Evolutionary conservation across 2,797 vertebrate species (phyloP).

Genomic region (Taeniopygia guttata): DNA sequence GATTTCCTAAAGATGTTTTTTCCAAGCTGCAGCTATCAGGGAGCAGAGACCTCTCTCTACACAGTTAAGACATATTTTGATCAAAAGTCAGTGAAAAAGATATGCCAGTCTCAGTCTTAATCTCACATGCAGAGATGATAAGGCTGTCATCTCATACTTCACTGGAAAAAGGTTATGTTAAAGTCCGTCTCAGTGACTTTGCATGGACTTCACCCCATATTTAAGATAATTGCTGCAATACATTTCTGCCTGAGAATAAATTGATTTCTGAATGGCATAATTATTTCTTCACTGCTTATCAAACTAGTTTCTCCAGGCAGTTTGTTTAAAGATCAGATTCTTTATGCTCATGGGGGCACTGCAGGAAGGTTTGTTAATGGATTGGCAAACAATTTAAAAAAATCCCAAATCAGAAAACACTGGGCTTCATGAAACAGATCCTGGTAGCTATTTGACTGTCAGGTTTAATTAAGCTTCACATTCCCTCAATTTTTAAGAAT

Average conservation of each 20-base stretch:
- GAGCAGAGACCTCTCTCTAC: background rate
- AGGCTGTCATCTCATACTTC: background rate
- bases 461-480: background rate
- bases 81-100: slow-evolving; percentile 22
- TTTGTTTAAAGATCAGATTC: slow-evolving; percentile 45
- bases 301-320: slow-evolving; percentile 34
- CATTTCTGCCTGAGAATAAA: slow-evolving; percentile 48
- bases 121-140: background rate
- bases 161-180: background rate
- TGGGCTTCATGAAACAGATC: background rate
- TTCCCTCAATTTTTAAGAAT: background rate
- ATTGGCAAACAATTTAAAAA: slow-evolving; percentile 3
- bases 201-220: slow-evolving; percentile 52
- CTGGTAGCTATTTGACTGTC: background rate
- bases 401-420: background rate
- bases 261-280: slow-evolving; percentile 61
- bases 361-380: background rate
- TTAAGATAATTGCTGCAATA: slow-evolving; percentile 61
- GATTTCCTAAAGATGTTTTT: slow-evolving; percentile 31
- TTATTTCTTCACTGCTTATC: slow-evolving; percentile 56
- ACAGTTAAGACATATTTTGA: background rate
- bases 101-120: background rate
- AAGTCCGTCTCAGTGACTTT: slow-evolving; percentile 42
- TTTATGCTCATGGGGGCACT: background rate
- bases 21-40: background rate